Conservation (phyloP, 1,140 invertebrate genomes). For the Bombus pascuorum region DNA sequence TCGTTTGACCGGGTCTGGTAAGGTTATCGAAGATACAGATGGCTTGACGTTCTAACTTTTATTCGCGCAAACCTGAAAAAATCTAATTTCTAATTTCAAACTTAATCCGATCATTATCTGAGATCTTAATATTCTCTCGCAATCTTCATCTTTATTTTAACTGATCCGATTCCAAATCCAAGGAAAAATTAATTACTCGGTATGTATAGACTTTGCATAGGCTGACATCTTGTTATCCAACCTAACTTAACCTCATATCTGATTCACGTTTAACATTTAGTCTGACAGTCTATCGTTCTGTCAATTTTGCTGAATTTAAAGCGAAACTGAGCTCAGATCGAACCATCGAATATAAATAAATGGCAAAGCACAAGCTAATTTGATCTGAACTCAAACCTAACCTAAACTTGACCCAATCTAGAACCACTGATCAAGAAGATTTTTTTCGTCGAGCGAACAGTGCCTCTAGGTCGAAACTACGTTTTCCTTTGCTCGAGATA, state of each 20-base stretch:
- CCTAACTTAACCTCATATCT: background rate
- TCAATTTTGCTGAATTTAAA: too few species aligned
- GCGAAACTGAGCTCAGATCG: background rate
- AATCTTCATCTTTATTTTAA: accelerated
- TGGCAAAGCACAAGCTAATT: background rate
- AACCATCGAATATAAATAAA: background rate
- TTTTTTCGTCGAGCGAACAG: slow-evolving; percentile 15
- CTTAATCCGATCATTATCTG: too few species aligned
- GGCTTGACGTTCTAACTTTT: background rate
- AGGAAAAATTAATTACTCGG: accelerated
- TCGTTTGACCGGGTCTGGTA: too few species aligned
- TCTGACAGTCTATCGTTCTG: too few species aligned
- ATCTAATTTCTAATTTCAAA: background rate
- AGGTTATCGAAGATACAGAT: accelerated
- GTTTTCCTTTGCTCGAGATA: slow-evolving; percentile 56
- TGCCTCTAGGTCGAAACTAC: slow-evolving; percentile 46
- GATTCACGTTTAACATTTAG: background rate
- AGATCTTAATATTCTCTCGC: too few species aligned
- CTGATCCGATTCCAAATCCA: background rate
- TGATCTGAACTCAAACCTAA: background rate
- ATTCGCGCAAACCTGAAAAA: background rate
- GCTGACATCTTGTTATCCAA: background rate
- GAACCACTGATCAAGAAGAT: background rate
- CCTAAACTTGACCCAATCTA: background rate
- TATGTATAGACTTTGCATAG: too few species aligned